Base-by-base conservation (phyloP, 2,888 invertebrate genomes). In the Spodoptera picta region DNA sequence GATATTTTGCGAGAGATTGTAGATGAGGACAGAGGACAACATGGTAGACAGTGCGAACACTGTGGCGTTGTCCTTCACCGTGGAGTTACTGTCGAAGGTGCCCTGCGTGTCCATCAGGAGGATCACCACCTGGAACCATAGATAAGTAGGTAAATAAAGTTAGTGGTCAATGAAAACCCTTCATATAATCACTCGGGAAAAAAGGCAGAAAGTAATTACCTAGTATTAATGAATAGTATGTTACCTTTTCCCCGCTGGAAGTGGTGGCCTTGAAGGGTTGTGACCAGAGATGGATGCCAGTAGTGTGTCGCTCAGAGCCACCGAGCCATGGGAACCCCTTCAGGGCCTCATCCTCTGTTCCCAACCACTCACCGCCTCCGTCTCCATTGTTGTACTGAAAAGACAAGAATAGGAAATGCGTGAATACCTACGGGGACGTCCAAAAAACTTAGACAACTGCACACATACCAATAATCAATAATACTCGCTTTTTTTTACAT, bases 41-140 rank as follows among this genome's bases (percentile, higher is more conserved):
- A 99, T 99, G 49, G 99, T 99, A 92, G 99, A 99, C 14, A 99
- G 95, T 1, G 99, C 99, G 95, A 99, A 99, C 56, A 99, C 98
- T 2, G 99, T 99, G 42, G 99, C 99, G 94, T 99, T 99, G 93
- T 99, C 99, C 72, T 98, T 97, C 11, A 99, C 99, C 2, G 99
- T 99, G 60, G 98, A 98, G 94, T 99, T 98, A 88, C 98, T 98
- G 95, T 99, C 99, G 95, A 99, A 99, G 27, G 99, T 98, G 69
- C 99, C 98, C 91, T 99, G 99, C 4, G 99, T 99, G 91, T 99
- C 99, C 96, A 99, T 96, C 81, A 99, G 93, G 72, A 99, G 95
- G 43, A 99, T 96, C 65, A 98, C 98, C 61, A 98, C 96, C 96
- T 97, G 91, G 31, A 85, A 41, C 4, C 31, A 24, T 27, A 2